A percentile compares a stretch with the other conserved stretches of the same genome.
Evolutionary conservation across 1,140 invertebrate species (phyloP).

Genomic region (Megathymus violae): DNA sequence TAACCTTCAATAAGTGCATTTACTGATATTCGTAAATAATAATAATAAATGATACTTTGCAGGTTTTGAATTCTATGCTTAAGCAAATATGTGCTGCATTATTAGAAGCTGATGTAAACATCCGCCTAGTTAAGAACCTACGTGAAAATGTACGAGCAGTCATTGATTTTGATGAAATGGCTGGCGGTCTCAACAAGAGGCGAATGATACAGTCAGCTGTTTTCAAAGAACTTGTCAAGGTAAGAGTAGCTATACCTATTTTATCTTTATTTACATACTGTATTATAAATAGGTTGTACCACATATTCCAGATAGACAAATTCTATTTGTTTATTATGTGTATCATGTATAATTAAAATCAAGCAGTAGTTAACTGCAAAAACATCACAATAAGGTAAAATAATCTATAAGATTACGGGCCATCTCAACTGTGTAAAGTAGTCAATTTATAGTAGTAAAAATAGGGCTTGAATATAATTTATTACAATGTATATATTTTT

Average conservation of each 20-base stretch:
- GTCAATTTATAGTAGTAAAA: too few species aligned
- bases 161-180: constrained; percentile 99
- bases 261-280: not conserved
- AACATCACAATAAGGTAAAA: too few species aligned
- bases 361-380: too few species aligned
- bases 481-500: too few species aligned
- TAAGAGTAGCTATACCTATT: constrained; percentile 56
- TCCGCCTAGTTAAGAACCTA: constrained; percentile 97
- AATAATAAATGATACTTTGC: constrained; percentile 43
- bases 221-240: constrained; percentile 99
- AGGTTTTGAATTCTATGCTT: constrained; percentile 99
- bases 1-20: not conserved
- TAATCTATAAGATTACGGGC: too few species aligned
- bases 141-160: constrained; percentile 99
- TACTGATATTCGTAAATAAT: not conserved
- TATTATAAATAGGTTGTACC: too few species aligned
- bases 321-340: too few species aligned
- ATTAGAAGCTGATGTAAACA: constrained; percentile 99
- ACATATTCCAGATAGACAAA: too few species aligned
- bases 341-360: too few species aligned
- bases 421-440: too few species aligned
- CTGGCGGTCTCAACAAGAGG: constrained; percentile 98
- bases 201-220: constrained; percentile 99
- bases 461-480: too few species aligned
- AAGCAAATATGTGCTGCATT: constrained; percentile 99